Base-by-base conservation (phyloP, 1,140 invertebrate species). In the Drosophila punjabiensis region DNA sequence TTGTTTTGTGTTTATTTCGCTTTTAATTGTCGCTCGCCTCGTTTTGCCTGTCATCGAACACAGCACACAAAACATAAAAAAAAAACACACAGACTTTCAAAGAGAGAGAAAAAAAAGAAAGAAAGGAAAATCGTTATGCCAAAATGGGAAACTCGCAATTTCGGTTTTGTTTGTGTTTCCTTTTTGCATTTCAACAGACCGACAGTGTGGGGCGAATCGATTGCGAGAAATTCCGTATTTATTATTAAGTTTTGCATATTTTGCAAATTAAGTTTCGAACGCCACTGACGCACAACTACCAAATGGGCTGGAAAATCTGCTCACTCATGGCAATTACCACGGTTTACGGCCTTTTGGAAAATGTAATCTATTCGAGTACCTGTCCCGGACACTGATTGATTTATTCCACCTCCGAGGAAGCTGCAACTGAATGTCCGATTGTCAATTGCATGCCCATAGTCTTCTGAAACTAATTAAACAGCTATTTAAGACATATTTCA, bases 11-110 rank as follows among this genome's bases (percentile, higher is more conserved):
- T 73, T 81, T 75, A 66, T 81, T 82, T 82, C 32, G 63, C 24
- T 89, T 90, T 88, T 89, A 89, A 89, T 89, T 89, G 85, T 76
- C 85, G 85, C 79, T 73, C 47, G 77, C 63, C 85, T 89, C 82
- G 78, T 81, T 89, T 74, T 89, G 82, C 37, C 74, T 88, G 81
- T 89, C 85, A 90, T 90, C 85, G 53, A 79, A 81, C 56, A 28
- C 63, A 79, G 52, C 69, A 45, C 63, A 58, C 59, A 66, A 71
- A 65, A 65, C 13, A 30, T 16, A 35, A 56, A 5, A 50, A 3
- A 56, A 60, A 52, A 53, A 65, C n/a, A 65, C n/a, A 3, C 8
- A 56, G 28, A 39, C 53, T 16, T 56, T 37, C 20, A 56, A 39
- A 58, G 35, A 24, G 24, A 24, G 24, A 24, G 14, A 24, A 20